These are phyloP conservation scores for Coregonus ussuriensis DNA, from an alignment of 2,797 vertebrate genomes.

Conservation along the genomic window DNA sequence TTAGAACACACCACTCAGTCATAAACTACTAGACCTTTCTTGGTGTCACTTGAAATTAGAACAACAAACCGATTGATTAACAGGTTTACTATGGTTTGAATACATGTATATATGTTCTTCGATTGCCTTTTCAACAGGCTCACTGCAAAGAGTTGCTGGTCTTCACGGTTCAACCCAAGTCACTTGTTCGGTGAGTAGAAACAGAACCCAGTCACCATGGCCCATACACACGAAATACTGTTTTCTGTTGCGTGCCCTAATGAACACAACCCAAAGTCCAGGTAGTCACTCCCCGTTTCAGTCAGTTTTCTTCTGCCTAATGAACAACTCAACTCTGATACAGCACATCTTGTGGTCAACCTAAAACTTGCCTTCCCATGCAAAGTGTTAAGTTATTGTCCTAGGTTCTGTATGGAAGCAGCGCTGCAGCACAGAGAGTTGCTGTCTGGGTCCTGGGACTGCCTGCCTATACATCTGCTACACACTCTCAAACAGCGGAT, in stretches of 20 bases:
- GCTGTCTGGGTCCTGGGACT: constrained; percentile 86
- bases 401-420: constrained; percentile 89
- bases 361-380: no score
- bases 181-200: constrained; percentile 85
- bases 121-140: constrained; percentile 74
- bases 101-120: background rate
- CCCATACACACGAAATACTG: no score
- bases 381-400: background rate
- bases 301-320: no score
- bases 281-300: no score
- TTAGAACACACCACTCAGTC: background rate
- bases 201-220: background rate
- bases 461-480: constrained; percentile 92
- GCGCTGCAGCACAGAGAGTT: constrained; percentile 85
- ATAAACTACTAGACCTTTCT: background rate
- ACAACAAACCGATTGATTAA: background rate
- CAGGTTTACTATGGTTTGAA: background rate
- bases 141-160: constrained; percentile 93
- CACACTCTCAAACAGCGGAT: constrained; percentile 77
- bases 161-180: constrained; percentile 92
- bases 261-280: no score
- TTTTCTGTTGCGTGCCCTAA: no score
- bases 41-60: background rate
- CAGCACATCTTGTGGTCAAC: no score
- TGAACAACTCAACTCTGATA: no score